Evolutionary conservation across 2,888 invertebrate species (phyloP).

Genomic region (Acanthoscelides obtectus): DNA sequence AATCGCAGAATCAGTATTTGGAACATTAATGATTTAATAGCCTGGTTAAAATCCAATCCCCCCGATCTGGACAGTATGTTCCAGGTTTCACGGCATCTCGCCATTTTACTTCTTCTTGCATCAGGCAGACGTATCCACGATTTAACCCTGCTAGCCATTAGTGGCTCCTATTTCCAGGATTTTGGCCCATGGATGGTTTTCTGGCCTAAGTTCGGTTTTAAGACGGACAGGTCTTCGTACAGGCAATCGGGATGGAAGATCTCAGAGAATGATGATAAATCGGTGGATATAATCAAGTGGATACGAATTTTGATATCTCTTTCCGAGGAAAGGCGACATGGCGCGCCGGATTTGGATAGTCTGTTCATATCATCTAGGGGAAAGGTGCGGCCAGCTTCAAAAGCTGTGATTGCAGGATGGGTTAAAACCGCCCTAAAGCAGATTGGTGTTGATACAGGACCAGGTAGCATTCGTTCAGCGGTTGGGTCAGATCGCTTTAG

Average conservation of each 20-base stretch:
- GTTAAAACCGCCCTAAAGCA: not conserved
- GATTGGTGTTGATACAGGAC: not conserved
- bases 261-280: not conserved
- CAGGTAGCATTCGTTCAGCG: not conserved
- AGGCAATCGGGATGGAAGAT: conserved; percentile 10
- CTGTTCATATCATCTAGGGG: conserved; percentile 8
- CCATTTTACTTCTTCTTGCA: too few species aligned
- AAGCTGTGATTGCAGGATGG: conserved; percentile 10
- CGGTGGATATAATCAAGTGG: not conserved
- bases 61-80: too few species aligned
- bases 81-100: too few species aligned
- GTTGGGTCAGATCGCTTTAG: not conserved
- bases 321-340: not conserved
- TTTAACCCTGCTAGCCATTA: too few species aligned
- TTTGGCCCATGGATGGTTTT: conserved; percentile 3
- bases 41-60: too few species aligned
- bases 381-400: conserved; percentile 4
- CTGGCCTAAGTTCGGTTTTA: conserved; percentile 7
- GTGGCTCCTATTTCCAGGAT: conserved; percentile 6
- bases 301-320: not conserved
- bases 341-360: not conserved
- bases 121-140: too few species aligned
- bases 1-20: too few species aligned
- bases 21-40: too few species aligned
- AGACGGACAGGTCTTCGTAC: conserved; percentile 1